Base-by-base conservation (phyloP, 2,797 vertebrate genomes). In the Pogonophryne albipinna region DNA sequence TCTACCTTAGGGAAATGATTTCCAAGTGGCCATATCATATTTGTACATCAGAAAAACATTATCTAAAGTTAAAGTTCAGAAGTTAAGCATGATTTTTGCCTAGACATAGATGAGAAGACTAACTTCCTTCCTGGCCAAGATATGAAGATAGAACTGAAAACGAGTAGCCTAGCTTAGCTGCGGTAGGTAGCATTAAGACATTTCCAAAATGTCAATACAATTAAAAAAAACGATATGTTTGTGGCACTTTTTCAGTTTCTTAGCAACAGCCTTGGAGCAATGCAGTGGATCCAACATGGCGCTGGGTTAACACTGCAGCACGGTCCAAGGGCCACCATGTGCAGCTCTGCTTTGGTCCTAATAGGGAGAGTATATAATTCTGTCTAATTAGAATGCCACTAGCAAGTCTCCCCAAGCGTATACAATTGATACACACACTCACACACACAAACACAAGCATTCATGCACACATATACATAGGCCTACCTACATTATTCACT, bases 321-420 rank as follows among this genome's bases (percentile, higher is more conserved):
- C 10, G 46, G 53, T 50, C 61, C 42, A 34, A 46, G 55, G 41
- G 59, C 41, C 66, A 27, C 31, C 4, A 27, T 17, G 23, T 31
- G 16, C 47, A 56, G 74, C 79, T 60, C 69, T 23, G 53, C 51
- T 31, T 19, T 50, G 60, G 50, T 77, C 66, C 50, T 77, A 72
- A 78, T 74, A 75, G 61, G 65, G 46, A 45, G 73, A 83, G 78
- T 86, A 69, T 71, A 88, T 92, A 82, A 89, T 81, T 84, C 80
- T 64, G 74, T 65, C 76, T 91, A 85, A 91, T 89, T 88, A 80
- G 81, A 81, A 88, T 82, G 84, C 58, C 91, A 79, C 90, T 88
- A 88, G 70, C 64, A 67, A 65, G 74, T 66, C 68, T 77, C 59
- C 79, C 78, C 55, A 2, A 57, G 75, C n/a, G 66, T 53, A 79